Percentiles rank a stretch among this genome's conserved stretches.
These are phyloP conservation scores for Mungos mungo DNA, from an alignment of 2,113 vertebrate genomes.

Conservation along the genomic window DNA sequence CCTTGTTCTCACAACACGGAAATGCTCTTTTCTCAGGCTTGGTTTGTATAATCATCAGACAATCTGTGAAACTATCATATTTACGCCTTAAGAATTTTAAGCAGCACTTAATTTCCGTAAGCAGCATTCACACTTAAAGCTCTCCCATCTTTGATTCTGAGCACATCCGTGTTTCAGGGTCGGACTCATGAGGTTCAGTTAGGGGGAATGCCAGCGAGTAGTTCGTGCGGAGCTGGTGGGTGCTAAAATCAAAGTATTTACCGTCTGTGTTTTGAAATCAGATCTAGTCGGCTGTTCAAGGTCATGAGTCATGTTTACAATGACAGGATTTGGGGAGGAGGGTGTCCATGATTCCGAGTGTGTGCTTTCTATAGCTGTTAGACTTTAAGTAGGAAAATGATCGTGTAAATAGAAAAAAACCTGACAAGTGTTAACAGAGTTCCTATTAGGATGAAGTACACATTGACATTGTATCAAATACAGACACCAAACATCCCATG, in stretches of 20 bases:
- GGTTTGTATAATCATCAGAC: not conserved
- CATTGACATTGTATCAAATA: not conserved
- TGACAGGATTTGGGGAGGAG: not conserved
- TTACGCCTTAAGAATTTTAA: not conserved
- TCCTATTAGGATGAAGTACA: not conserved
- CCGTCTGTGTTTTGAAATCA: not conserved
- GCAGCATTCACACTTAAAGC: not conserved
- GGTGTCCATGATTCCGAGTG: not conserved
- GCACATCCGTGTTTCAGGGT: not conserved
- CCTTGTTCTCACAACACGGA: not conserved
- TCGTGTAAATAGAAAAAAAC: not conserved
- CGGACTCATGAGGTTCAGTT: not conserved
- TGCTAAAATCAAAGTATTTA: not conserved
- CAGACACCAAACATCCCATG: not conserved
- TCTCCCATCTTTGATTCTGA: not conserved
- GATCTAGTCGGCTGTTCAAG: not conserved
- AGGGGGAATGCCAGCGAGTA: not conserved
- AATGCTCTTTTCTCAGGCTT: no score
- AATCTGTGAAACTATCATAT: no score
- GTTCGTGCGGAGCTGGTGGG: not conserved
- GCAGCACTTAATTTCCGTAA: not conserved
- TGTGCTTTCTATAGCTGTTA: not conserved
- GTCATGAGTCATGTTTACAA: not conserved
- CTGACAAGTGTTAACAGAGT: not conserved
- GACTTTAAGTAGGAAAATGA: not conserved